Evolutionary conservation across 2,888 invertebrate species (phyloP), one percentile per base, ranked within the genome.

Genomic region (Stratiomys singularior): DNA sequence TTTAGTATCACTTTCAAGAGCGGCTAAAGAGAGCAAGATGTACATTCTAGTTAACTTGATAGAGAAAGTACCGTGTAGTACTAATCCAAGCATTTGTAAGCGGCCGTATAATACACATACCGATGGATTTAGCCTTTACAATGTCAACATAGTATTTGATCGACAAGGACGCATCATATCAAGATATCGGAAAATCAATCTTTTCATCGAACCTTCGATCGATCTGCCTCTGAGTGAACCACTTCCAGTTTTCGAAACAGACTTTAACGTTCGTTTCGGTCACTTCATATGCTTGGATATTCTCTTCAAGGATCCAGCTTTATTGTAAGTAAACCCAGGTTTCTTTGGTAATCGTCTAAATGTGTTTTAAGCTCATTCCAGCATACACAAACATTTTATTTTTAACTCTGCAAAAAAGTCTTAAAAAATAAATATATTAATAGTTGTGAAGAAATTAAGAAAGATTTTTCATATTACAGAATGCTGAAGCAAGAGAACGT

Each of bases 261-360:
- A 95, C 85, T 95, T 95, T 83, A 92, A 92, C n/a, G 92, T 93
- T 0, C 91, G 89, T 9, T 95, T 96, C 83, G 96, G 95, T 0
- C 90, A 93, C 81, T 92, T 94, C 84, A 92, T 92, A 66, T 96
- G 96, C 85, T 96, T 96, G 84, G 96, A 96, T 84, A 90, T 96
- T 7, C 85, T 95, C 81, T 96, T 94, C 87, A 89, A 92, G 82
- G 87, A 90, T 7, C 95, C 95, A 0, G 89, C 92, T 0, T 87
- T 92, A 9, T 88, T 89, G 78, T 91, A 28, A 46, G 47, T 47
- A 46, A 23, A 28, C 15, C 11, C 7, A 27, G n/a, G n/a, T 37
- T 37, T 37, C 9, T 37, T 37, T 37, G 9, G 3, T 37, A 37
- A 37, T 3, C 9, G 37, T n/a, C n/a, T n/a, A n/a, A n/a, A n/a